Evolutionary conservation across 2,797 vertebrate genomes (phyloP).

Genomic region (Tachyglossus aculeatus): DNA sequence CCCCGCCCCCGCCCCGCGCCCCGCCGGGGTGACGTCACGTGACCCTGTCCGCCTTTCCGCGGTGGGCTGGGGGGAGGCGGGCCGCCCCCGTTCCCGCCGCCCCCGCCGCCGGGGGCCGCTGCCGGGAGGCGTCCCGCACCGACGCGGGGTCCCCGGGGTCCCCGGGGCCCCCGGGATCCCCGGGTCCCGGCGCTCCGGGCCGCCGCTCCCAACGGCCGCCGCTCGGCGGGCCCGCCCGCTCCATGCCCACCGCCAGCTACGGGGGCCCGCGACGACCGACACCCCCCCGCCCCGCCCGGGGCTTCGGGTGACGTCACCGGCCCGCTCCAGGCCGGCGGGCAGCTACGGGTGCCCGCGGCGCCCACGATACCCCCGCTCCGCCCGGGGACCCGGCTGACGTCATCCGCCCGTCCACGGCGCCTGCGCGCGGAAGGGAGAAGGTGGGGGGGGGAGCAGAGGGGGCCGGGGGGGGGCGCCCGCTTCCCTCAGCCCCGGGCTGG

Average conservation of each 20-base stretch:
- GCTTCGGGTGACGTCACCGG: not conserved
- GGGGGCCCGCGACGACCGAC: not conserved
- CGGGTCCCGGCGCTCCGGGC: not conserved
- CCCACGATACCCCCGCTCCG: not conserved
- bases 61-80: too few species aligned
- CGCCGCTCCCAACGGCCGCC: fast-evolving
- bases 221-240: not conserved
- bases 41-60: too few species aligned
- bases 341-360: not conserved
- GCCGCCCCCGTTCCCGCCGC: too few species aligned
- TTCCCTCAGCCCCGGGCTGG: too few species aligned
- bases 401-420: fast-evolving
- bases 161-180: fast-evolving
- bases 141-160: fast-evolving
- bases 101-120: fast-evolving
- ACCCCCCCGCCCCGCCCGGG: too few species aligned
- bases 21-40: too few species aligned
- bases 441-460: too few species aligned
- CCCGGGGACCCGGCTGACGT: fast-evolving
- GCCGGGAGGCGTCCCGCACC: not conserved
- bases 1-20: not conserved
- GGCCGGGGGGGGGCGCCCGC: too few species aligned
- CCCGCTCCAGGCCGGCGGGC: not conserved
- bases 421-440: too few species aligned
- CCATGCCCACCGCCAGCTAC: too few species aligned